Evolutionary conservation across 2,113 vertebrate genomes (phyloP).

Genomic region (Menura novaehollandiae): DNA sequence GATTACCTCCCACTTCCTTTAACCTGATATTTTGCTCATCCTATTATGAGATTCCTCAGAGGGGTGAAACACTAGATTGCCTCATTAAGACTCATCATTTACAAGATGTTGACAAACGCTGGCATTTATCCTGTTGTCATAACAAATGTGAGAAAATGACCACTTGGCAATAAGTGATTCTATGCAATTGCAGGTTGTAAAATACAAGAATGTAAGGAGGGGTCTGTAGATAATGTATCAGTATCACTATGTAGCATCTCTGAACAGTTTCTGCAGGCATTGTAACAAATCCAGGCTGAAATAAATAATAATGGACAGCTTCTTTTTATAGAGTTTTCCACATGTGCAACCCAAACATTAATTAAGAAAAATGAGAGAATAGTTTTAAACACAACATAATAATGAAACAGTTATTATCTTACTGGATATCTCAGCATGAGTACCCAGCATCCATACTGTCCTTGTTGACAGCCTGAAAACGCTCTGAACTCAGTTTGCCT

Average conservation of each 20-base stretch:
- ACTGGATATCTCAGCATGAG: neutral
- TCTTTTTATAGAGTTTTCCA: neutral
- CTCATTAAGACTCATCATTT: conserved; percentile 83
- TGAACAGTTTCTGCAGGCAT: neutral
- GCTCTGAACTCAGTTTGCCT: neutral
- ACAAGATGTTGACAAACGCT: conserved; percentile 81
- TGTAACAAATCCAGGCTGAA: conserved; percentile 15
- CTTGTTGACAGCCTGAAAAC: neutral
- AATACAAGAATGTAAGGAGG: conserved; percentile 8
- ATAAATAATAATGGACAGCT: neutral
- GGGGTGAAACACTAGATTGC: conserved; percentile 76
- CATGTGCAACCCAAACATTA: neutral
- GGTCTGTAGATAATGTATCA: neutral
- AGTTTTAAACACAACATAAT: neutral
- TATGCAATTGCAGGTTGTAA: conserved; percentile 41
- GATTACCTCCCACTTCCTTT: conserved; percentile 71
- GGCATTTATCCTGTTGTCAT: conserved; percentile 81
- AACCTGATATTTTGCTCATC: conserved; percentile 79
- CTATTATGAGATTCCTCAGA: conserved; percentile 75
- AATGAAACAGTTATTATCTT: neutral
- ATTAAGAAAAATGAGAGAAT: neutral
- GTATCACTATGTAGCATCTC: neutral
- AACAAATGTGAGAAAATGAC: conserved; percentile 82
- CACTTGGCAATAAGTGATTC: conserved; percentile 74
- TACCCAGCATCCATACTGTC: neutral